Base-by-base conservation (phyloP, 2,888 invertebrate species). In the Mythimna pallens region DNA sequence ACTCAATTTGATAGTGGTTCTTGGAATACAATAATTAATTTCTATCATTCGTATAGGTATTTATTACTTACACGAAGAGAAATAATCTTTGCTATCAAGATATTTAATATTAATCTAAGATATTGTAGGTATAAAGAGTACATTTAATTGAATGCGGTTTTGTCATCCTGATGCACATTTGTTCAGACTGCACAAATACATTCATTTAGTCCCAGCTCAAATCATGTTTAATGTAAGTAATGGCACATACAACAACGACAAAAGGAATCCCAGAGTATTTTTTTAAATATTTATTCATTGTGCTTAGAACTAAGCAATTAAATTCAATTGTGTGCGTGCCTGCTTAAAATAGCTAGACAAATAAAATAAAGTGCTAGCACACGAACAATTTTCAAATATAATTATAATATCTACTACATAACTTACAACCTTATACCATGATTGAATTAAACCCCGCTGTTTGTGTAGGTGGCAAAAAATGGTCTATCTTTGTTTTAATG, bases 401-500 rank as follows among this genome's bases (percentile, higher is more conserved):
- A 70, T 65, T 73, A 73, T 75, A 64, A 65, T 72, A 78, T 70
- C 57, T 50, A 74, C 43, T n/a, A 76, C 47, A 68, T 59, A 62
- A 7, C 34, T 34, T 69, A 68, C 9, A 25, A 66, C 20, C 22
- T 62, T 17, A 36, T 36, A 52, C 54, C 61, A 61, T 63, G 70
- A 81, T 85, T 78, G 64, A 76, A 80, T 80, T 86, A 83, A 74
- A 75, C 43, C 58, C 58, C 43, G 78, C 67, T 73, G 84, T 75
- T 83, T 65, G 86, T 80, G 86, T 84, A 83, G 84, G 81, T 81
- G 72, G 81, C 86, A 85, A 89, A 89, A 89, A 87, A 86, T 84
- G 72, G 78, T 43, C 73, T 57, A 81, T 82, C 84, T 77, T 83
- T 83, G 81, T 85, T 83, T 85, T 74, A 78, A 85, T 86, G 61